These are phyloP conservation scores for Malachius bipustulatus DNA, from an alignment of 2,888 invertebrate genomes.

Conservation along the genomic window DNA sequence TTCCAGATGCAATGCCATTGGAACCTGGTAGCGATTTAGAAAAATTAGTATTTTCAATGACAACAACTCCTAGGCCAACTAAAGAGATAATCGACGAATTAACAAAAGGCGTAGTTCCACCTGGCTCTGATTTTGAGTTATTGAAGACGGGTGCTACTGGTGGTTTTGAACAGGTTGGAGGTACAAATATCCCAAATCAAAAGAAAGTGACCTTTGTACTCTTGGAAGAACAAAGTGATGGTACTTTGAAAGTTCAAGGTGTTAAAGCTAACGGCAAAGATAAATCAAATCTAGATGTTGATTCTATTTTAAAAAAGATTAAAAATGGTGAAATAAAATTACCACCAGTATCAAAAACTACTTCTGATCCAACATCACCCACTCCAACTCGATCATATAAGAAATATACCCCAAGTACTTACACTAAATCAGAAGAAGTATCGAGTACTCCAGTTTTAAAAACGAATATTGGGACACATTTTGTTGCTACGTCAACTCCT, in stretches of 20 bases:
- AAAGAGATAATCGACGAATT: conserved; percentile 61
- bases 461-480: conserved; percentile 27
- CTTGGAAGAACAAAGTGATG: conserved; percentile 74
- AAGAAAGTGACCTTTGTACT: conserved; percentile 82
- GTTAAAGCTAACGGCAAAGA: conserved; percentile 65
- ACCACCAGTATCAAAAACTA: conserved; percentile 44
- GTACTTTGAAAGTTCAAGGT: conserved; percentile 74
- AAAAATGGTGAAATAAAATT: conserved; percentile 72
- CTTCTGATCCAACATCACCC: conserved; percentile 17
- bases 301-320: conserved; percentile 67
- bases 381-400: conserved; percentile 10
- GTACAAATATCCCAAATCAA: conserved; percentile 48
- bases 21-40: conserved; percentile 31
- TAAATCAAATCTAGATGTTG: conserved; percentile 62
- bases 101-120: conserved; percentile 67
- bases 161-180: conserved; percentile 55
- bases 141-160: conserved; percentile 65
- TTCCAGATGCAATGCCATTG: conserved; percentile 40
- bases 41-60: conserved; percentile 32
- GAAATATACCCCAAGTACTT: conserved; percentile 28
- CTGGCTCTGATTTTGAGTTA: conserved; percentile 68
- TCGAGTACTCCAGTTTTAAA: conserved; percentile 23
- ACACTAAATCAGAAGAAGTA: conserved; percentile 24
- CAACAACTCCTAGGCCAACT: conserved; percentile 49
- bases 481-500: conserved; percentile 28